These are phyloP conservation scores for Lipophrys pholis DNA, from an alignment of 2,113 vertebrate species.

Conservation along the genomic window DNA sequence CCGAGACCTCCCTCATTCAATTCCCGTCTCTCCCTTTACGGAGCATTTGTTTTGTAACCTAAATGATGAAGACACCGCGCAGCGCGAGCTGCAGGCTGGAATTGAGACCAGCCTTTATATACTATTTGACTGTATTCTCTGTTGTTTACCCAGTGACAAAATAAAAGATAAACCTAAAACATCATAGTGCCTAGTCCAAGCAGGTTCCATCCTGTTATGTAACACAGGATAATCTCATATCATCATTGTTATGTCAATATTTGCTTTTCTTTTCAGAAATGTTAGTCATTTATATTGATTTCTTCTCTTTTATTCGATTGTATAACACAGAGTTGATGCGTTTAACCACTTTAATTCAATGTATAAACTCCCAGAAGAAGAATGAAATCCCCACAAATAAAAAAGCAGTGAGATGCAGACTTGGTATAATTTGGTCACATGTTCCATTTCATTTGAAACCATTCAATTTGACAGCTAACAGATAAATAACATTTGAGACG, in stretches of 20 bases:
- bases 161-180: not conserved
- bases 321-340: not conserved
- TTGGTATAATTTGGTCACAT: not conserved
- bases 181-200: not conserved
- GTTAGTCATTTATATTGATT: not conserved
- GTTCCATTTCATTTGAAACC: not conserved
- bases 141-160: not conserved
- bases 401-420: no score
- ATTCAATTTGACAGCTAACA: not conserved
- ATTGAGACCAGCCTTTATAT: not conserved
- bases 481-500: not conserved
- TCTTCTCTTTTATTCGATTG: not conserved
- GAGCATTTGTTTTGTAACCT: not conserved
- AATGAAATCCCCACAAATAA: no score
- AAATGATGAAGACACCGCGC: constrained; percentile 4
- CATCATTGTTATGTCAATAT: not conserved
- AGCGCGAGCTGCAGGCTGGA: not conserved
- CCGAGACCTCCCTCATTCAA: constrained; percentile 14
- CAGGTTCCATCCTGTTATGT: not conserved
- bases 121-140: not conserved
- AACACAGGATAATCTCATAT: not conserved
- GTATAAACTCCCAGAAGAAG: no score
- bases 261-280: not conserved
- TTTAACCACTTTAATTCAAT: not conserved
- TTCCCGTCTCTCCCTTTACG: not conserved